A percentile compares a stretch with the other conserved stretches of the same genome.
These are phyloP conservation scores for Polydrusus pterygomalis DNA, from an alignment of 2,888 invertebrate species.

Conservation along the genomic window DNA sequence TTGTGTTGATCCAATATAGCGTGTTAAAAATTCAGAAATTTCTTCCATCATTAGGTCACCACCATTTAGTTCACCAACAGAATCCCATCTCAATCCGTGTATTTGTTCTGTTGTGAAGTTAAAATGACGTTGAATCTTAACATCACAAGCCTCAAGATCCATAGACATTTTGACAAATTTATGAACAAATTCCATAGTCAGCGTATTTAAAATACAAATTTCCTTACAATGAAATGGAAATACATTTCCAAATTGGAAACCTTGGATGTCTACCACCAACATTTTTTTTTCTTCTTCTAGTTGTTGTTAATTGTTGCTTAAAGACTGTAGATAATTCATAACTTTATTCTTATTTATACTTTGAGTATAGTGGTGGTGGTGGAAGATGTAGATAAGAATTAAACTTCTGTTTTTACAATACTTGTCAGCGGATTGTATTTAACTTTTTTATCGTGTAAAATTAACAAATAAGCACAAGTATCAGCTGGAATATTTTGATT, in stretches of 20 bases:
- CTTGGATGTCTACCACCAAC: conserved; percentile 1
- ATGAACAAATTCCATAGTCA: background rate
- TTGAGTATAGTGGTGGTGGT: background rate
- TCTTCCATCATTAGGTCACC: background rate
- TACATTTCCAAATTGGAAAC: conserved; percentile 1
- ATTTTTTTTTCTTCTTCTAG: background rate
- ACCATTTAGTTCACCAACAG: background rate
- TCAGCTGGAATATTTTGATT: too few species aligned
- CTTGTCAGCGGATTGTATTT: conserved; percentile 26
- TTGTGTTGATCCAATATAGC: background rate
- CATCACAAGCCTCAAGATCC: background rate
- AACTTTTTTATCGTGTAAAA: conserved; percentile 25
- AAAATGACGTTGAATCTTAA: background rate
- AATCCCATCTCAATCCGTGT: background rate
- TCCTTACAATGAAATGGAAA: background rate
- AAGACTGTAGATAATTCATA: background rate
- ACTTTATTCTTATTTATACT: background rate
- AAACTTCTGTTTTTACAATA: conserved; percentile 18
- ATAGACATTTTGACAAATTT: background rate
- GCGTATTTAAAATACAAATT: background rate
- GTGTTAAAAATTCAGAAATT: background rate
- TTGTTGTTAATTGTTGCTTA: background rate
- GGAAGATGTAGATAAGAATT: background rate
- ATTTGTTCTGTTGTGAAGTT: background rate
- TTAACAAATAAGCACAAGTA: conserved; percentile 1